These are phyloP conservation scores for Anguilla obscura DNA, from an alignment of 2,797 vertebrate species.

Conservation along the genomic window DNA sequence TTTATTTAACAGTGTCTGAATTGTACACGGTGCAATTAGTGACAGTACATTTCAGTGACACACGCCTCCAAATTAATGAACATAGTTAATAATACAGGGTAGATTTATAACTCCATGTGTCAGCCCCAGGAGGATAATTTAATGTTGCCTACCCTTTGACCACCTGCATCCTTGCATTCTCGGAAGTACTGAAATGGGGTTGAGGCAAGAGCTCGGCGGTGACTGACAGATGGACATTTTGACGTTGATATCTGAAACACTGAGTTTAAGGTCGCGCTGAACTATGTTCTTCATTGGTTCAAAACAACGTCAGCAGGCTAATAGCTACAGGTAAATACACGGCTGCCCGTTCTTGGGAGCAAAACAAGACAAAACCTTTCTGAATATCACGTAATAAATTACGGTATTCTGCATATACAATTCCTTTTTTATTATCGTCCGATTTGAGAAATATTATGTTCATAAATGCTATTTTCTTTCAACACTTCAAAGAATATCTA, in stretches of 20 bases:
- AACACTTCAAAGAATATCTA: too few species aligned
- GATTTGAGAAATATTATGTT: too few species aligned
- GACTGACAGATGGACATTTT: constrained; percentile 1
- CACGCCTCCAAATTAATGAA: neutral
- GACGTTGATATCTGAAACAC: neutral
- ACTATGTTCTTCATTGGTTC: neutral
- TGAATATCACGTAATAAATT: too few species aligned
- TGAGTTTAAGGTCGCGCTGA: neutral
- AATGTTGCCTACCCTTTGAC: neutral
- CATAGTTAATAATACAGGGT: neutral
- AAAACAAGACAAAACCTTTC: neutral
- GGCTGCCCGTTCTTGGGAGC: neutral
- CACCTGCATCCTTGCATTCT: neutral
- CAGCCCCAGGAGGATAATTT: neutral
- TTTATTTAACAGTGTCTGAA: neutral
- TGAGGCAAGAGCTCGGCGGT: neutral
- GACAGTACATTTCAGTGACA: neutral
- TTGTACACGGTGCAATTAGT: neutral
- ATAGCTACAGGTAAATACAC: neutral
- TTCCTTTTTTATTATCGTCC: too few species aligned
- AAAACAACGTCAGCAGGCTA: neutral
- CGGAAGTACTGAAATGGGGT: neutral
- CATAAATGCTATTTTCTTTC: too few species aligned
- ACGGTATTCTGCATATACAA: too few species aligned
- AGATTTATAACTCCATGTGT: neutral